Evolutionary conservation across 2,888 invertebrate species (phyloP).

Genomic region (Heteropelma amictum): DNA sequence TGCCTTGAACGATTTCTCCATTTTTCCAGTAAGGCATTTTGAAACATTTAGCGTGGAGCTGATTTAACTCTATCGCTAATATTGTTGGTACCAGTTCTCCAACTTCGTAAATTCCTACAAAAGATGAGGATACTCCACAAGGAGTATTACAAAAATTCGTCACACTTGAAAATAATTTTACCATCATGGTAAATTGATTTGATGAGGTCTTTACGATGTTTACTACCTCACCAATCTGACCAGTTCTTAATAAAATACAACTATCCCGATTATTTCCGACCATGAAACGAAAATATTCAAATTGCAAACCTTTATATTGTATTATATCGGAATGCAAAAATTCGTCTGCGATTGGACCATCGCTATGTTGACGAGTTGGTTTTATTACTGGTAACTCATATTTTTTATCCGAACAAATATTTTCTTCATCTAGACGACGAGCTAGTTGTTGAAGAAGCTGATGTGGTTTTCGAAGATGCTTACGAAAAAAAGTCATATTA

Average conservation of each 20-base stretch:
- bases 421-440: neutral
- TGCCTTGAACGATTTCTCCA: neutral
- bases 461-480: neutral
- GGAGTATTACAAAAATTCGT: neutral
- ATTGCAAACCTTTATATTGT: slow-evolving; percentile 1
- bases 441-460: slow-evolving; percentile 18
- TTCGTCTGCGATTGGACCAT: slow-evolving; percentile 7
- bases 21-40: slow-evolving; percentile 11
- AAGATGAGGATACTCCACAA: neutral
- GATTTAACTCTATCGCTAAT: neutral
- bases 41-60: neutral
- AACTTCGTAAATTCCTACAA: neutral
- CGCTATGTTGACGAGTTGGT: neutral
- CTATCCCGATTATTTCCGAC: neutral
- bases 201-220: neutral
- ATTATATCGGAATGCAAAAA: neutral
- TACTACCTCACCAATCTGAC: neutral
- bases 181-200: neutral
- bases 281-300: neutral
- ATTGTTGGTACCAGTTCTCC: neutral
- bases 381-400: neutral
- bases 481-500: slow-evolving; percentile 22
- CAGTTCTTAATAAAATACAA: neutral
- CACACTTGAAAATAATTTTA: neutral
- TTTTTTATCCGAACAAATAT: slow-evolving; percentile 1